phyloP scores from a whole-genome alignment of 2,888 invertebrate species.

The Ptycholaimellus sp. region DNA sequence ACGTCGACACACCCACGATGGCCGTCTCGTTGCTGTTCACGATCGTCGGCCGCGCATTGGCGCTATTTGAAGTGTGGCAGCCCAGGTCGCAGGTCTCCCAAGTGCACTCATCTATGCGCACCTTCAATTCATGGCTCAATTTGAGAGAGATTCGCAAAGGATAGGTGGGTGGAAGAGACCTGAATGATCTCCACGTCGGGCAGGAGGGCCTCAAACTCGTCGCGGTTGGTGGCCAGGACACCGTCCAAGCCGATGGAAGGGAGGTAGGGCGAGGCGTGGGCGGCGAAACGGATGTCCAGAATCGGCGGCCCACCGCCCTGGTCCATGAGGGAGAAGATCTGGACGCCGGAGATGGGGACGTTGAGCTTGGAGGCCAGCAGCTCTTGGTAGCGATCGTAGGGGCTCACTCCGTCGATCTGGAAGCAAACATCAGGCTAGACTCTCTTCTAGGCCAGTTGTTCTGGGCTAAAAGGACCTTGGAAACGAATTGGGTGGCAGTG shows the following conservation, averaged over 20 bases:
- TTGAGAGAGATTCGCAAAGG: neutral
- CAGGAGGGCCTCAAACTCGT: too few relatives aligned
- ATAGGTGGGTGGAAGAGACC: neutral
- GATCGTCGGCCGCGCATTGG: slow-evolving; percentile 51
- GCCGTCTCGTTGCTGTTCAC: slow-evolving; percentile 92
- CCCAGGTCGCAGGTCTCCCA: slow-evolving; percentile 18
- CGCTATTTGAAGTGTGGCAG: neutral
- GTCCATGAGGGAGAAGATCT: slow-evolving; percentile 75
- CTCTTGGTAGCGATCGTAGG: slow-evolving; percentile 11
- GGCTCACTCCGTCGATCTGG: slow-evolving; percentile 8
- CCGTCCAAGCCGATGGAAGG: neutral
- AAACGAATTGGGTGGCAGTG: slow-evolving; percentile 80
- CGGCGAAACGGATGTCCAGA: slow-evolving; percentile 20
- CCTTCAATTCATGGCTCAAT: slow-evolving; percentile 59
- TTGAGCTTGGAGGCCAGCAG: slow-evolving; percentile 53
- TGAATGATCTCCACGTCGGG: slow-evolving; percentile 5
- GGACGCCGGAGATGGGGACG: slow-evolving; percentile 44
- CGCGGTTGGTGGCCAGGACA: slow-evolving; percentile 35
- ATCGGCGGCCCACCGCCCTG: slow-evolving; percentile 14
- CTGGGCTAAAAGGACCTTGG: neutral
- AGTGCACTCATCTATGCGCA: slow-evolving; percentile 50
- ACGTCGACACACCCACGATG: slow-evolving; percentile 76
- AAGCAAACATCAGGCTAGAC: neutral
- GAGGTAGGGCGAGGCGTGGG: slow-evolving; percentile 10
- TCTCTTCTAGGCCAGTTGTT: neutral